These are phyloP conservation scores for Polydrusus tereticollis DNA, from an alignment of 2,888 invertebrate species.

Conservation along the genomic window DNA sequence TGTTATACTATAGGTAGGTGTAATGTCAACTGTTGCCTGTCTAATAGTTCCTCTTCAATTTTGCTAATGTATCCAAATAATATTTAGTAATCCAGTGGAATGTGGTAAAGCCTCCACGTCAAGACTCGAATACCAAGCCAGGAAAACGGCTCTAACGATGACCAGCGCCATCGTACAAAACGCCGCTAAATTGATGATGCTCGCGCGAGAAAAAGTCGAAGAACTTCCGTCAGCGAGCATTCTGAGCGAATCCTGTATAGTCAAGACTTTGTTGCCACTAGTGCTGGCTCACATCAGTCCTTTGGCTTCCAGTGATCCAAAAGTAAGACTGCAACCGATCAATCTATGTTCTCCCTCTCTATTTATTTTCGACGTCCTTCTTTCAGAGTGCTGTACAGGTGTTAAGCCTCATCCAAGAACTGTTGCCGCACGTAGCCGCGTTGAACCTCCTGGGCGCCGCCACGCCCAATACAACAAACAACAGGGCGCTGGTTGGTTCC, in stretches of 20 bases:
- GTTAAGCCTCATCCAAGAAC: constrained; percentile 86
- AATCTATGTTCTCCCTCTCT: no score
- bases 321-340: constrained; percentile 75
- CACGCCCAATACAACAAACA: constrained; percentile 43
- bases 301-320: constrained; percentile 84
- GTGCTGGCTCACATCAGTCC: constrained; percentile 89
- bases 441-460: constrained; percentile 76
- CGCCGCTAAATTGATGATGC: constrained; percentile 81
- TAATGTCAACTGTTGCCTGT: no score
- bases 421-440: constrained; percentile 89
- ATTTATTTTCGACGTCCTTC: no score
- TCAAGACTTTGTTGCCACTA: constrained; percentile 85
- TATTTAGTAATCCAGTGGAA: constrained; percentile 64
- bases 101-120: constrained; percentile 62
- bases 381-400: constrained; percentile 87
- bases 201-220: constrained; percentile 80
- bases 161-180: constrained; percentile 84
- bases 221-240: constrained; percentile 71
- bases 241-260: constrained; percentile 72
- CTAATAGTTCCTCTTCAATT: not conserved
- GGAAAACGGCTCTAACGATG: constrained; percentile 80
- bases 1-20: constrained; percentile 86
- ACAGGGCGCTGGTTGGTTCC: constrained; percentile 59
- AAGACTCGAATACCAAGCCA: constrained; percentile 70
- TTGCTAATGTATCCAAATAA: not conserved